These are phyloP conservation scores for Daptonema setosum DNA, from an alignment of 2,888 invertebrate species.

Conservation along the genomic window DNA sequence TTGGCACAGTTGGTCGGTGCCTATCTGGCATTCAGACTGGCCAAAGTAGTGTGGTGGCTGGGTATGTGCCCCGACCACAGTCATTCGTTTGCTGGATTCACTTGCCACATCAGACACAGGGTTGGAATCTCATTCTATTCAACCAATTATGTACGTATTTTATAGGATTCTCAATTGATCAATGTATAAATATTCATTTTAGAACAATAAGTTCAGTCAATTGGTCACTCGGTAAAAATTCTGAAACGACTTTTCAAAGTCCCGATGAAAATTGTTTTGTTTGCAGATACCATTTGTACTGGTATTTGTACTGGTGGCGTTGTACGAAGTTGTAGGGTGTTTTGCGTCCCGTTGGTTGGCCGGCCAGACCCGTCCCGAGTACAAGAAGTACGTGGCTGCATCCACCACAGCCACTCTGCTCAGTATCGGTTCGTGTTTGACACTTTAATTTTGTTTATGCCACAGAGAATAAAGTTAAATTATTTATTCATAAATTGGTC, in stretches of 20 bases:
- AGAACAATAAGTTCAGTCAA: too few relatives aligned
- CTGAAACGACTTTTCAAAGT: too few relatives aligned
- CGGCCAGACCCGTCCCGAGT: conserved; percentile 8
- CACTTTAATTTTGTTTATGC: too few relatives aligned
- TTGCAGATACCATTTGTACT: too few relatives aligned
- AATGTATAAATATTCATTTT: too few relatives aligned
- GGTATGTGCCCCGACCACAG: conserved; percentile 14
- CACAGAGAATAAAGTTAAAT: too few relatives aligned
- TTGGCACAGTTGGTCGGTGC: conserved; percentile 8
- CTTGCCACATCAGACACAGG: conserved; percentile 18
- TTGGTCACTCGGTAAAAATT: too few relatives aligned
- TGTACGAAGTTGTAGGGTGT: conserved; percentile 15
- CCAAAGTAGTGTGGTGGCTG: conserved; percentile 19
- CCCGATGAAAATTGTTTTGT: too few relatives aligned
- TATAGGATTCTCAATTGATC: too few relatives aligned
- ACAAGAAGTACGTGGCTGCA: conserved; percentile 11
- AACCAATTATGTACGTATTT: too few relatives aligned
- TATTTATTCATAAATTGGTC: too few relatives aligned
- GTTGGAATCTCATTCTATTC: conserved; percentile 8
- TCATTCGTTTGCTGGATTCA: conserved; percentile 10
- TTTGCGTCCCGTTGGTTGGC: conserved; percentile 13
- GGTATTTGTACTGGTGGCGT: too few relatives aligned
- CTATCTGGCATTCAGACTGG: conserved; percentile 15
- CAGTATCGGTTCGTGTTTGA: conserved; percentile 13
- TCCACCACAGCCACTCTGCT: conserved; percentile 13